Evolutionary conservation across 2,797 vertebrate species (phyloP).

Genomic region (Cynopterus sphinx): DNA sequence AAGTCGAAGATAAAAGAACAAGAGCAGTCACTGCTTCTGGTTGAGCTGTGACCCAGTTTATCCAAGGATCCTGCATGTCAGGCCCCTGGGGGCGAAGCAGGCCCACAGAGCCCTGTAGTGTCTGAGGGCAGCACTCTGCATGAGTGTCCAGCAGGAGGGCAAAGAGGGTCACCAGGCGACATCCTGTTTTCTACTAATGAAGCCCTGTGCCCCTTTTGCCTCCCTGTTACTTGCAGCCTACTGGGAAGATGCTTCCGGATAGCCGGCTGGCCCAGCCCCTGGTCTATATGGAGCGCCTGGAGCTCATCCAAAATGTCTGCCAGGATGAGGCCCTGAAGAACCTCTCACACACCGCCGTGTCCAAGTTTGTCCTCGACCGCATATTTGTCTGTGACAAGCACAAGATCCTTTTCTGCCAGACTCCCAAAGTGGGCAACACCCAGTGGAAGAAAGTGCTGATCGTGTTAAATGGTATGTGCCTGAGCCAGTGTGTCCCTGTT

Average conservation of each 20-base stretch:
- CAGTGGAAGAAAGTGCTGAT: slow-evolving; percentile 99
- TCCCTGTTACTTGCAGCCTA: slow-evolving; percentile 79
- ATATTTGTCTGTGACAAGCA: slow-evolving; percentile 99
- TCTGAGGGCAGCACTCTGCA: rapidly evolving
- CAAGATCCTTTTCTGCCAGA: slow-evolving; percentile 99
- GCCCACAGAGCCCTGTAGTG: background rate
- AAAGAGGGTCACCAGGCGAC: background rate
- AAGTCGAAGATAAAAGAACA: background rate
- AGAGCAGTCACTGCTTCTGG: rapidly evolving
- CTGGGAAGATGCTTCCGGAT: slow-evolving; percentile 78
- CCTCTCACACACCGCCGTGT: slow-evolving; percentile 91
- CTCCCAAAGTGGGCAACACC: slow-evolving; percentile 99
- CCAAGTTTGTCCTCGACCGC: slow-evolving; percentile 96
- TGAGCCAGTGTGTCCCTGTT: rapidly evolving
- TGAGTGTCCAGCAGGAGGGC: rapidly evolving
- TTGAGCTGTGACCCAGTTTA: no score
- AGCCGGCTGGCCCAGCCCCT: slow-evolving; percentile 77
- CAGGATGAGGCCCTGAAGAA: slow-evolving; percentile 90
- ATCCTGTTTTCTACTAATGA: background rate
- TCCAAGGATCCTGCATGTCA: background rate
- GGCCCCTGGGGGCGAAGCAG: background rate
- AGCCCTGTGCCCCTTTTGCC: background rate
- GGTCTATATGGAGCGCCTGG: slow-evolving; percentile 88
- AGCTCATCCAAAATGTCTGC: slow-evolving; percentile 91
- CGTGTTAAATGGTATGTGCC: slow-evolving; percentile 93